Evolutionary conservation across 1,140 invertebrate species (phyloP).

Genomic region (Dufourea novaeangliae): DNA sequence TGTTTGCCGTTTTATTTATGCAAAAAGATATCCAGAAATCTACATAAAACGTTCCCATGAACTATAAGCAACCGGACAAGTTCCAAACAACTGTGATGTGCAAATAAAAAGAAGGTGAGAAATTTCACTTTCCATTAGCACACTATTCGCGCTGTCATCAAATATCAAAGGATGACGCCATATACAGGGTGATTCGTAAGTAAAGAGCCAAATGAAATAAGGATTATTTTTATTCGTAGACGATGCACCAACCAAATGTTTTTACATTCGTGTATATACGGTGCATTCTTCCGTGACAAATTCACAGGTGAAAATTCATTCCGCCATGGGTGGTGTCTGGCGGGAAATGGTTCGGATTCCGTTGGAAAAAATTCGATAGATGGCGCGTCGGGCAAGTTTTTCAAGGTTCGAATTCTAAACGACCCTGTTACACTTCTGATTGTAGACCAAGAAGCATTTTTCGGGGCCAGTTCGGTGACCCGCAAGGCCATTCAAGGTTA

Average conservation of each 20-base stretch:
- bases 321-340: neutral
- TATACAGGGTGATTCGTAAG: neutral
- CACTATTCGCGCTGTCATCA: neutral
- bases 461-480: neutral
- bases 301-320: neutral
- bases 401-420: neutral
- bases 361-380: too few species aligned
- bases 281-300: neutral
- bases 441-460: neutral
- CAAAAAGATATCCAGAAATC: neutral
- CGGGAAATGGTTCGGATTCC: too few species aligned
- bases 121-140: slow-evolving; percentile 15
- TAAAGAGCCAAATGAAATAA: neutral
- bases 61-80: neutral
- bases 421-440: neutral
- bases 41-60: neutral
- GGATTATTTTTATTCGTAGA: neutral
- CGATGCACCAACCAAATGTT: too few species aligned
- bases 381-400: neutral
- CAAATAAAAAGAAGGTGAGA: neutral
- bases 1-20: neutral
- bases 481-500: neutral
- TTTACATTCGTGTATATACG: too few species aligned
- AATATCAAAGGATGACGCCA: neutral
- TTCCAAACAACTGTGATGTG: neutral